Evolutionary conservation across 2,113 vertebrate species (phyloP), one percentile per base, ranked within the genome.

Genomic region (Labeo rohita): DNA sequence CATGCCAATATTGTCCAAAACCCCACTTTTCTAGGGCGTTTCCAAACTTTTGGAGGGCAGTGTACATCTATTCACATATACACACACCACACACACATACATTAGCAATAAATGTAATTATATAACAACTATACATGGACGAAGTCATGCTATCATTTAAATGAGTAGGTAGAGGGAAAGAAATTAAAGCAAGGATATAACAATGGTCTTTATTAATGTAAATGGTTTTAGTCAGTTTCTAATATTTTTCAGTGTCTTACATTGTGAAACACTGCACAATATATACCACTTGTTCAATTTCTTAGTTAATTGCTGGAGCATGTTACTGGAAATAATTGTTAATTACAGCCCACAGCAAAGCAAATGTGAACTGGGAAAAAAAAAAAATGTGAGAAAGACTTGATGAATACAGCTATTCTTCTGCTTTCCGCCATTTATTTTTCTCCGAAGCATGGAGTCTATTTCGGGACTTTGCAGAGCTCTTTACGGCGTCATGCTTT

Each of bases 231-330:
- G 45, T 13, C 45, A 15, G 72, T 74, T 68, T 15, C 7, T 34
- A 15, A 36, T 0, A 47, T 13, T 23, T 49, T 23, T 74, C 54
- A 61, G 5, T 54, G 39, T 49, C 43, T 75, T 47, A 7, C n/a
- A 16, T 16, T 7, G 21, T 50, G 7, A 28, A 76, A 52, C 21
- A 16, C 7, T 15, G 12, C 74, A 76, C 74, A 15, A 34, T 18
- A 54, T 54, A 54, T 23, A 80, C 21, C 36, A 61, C 6, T 63
- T 80, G 18, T 61, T 80, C 34, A 39, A 43, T 56, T 78, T 56
- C 36, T 80, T 6, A 80, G 3, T 61, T 45, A 80, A 63, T 63
- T 80, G 56, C 6, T 80, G 36, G 77, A 80, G 77, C 77, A 15
- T 56, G 56, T 45, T 80, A 15, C 34, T 45, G 7, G 39, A 80